These are phyloP conservation scores for Percina caprodes DNA, from an alignment of 2,113 vertebrate species.

Conservation along the genomic window DNA sequence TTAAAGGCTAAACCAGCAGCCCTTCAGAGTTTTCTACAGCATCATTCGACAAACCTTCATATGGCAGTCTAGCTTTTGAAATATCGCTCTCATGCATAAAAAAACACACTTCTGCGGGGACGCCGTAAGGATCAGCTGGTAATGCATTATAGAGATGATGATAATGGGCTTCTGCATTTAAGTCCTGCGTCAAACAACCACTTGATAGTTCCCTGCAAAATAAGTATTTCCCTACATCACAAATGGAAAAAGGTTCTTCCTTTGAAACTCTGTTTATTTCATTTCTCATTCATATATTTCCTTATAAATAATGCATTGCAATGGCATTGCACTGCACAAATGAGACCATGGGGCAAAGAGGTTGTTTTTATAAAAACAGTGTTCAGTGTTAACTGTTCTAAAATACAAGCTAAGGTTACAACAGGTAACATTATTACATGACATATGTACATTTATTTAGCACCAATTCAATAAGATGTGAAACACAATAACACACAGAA, in stretches of 20 bases:
- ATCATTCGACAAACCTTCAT: not conserved
- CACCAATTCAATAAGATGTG: not conserved
- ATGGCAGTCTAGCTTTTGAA: slow-evolving; percentile 24
- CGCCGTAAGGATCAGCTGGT: slow-evolving; percentile 30
- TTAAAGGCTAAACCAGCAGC: not conserved
- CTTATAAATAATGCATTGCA: slow-evolving; percentile 20
- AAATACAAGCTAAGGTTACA: not conserved
- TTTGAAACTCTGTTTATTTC: slow-evolving; percentile 8
- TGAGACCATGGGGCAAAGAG: slow-evolving; percentile 3
- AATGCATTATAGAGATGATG: slow-evolving; percentile 55
- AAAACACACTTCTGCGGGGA: slow-evolving; percentile 22
- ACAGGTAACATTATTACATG: not conserved
- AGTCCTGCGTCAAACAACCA: slow-evolving; percentile 26
- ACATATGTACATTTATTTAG: slow-evolving; percentile 3
- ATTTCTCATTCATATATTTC: slow-evolving; percentile 32
- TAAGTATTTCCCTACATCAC: not conserved
- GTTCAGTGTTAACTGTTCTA: not conserved
- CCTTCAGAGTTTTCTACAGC: not conserved
- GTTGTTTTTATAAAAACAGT: not conserved
- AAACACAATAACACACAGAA: not conserved
- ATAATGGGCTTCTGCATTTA: slow-evolving; percentile 47
- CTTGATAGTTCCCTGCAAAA: slow-evolving; percentile 8
- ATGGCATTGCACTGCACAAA: slow-evolving; percentile 2
- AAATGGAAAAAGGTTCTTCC: slow-evolving; percentile 26
- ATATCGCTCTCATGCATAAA: slow-evolving; percentile 49